Percentiles rank a stretch among this genome's conserved stretches.
Evolutionary conservation across 2,797 vertebrate genomes (phyloP).

Genomic region (Diglossa cyanea): DNA sequence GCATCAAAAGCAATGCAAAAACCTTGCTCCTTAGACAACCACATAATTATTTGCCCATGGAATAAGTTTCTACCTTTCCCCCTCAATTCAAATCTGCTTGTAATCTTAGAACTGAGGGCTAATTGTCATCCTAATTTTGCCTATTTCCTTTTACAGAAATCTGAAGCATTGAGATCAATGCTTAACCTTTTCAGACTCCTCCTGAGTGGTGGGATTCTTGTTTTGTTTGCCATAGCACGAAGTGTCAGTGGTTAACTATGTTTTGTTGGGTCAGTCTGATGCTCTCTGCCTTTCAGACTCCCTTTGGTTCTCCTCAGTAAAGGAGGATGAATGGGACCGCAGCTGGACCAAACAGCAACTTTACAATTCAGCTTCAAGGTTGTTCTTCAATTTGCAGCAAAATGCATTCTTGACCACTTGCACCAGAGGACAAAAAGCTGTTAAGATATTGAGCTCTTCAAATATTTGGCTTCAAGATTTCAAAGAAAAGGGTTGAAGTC

Average conservation of each 20-base stretch:
- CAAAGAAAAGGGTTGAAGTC: background rate
- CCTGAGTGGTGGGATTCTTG: background rate
- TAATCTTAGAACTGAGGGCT: background rate
- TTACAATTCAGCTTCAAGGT: background rate
- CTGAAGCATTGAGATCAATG: background rate
- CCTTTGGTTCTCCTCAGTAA: background rate
- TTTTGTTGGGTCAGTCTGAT: background rate
- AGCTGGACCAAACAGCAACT: background rate
- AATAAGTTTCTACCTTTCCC: background rate
- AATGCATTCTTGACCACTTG: background rate
- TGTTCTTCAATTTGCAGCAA: background rate
- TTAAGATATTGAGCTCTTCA: background rate
- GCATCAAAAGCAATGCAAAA: constrained; percentile 65
- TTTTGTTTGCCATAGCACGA: background rate
- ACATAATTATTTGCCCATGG: background rate
- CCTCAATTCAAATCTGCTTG: background rate
- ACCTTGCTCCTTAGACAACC: background rate
- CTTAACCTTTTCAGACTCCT: background rate
- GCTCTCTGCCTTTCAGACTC: background rate
- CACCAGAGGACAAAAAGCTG: background rate
- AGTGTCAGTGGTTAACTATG: background rate
- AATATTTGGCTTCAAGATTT: background rate
- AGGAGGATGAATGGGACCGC: background rate
- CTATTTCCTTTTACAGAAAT: background rate
- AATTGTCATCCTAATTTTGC: background rate